These are phyloP conservation scores for Gracilinanus agilis DNA, from an alignment of 2,113 vertebrate species.

Conservation along the genomic window DNA sequence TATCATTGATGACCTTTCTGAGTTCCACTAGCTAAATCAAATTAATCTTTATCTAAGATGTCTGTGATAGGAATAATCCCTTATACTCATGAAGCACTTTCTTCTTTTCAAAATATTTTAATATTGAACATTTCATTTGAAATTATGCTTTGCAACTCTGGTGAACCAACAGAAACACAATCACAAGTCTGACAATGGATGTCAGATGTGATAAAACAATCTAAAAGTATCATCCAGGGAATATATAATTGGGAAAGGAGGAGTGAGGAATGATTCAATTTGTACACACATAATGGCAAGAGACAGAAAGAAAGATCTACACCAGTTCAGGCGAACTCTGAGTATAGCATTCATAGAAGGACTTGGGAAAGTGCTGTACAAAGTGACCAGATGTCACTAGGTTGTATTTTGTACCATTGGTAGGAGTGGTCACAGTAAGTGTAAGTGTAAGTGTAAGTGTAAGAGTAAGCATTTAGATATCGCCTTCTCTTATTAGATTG, in stretches of 20 bases:
- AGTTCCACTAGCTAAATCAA: slow-evolving; percentile 41
- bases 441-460: too few species aligned
- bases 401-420: background rate
- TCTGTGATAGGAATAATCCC: background rate
- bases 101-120: slow-evolving; percentile 38
- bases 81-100: background rate
- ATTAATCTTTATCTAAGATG: background rate
- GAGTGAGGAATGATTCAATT: background rate
- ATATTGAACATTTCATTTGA: slow-evolving; percentile 9
- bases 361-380: background rate
- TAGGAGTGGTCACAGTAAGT: background rate
- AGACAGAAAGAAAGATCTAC: background rate
- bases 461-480: too few species aligned
- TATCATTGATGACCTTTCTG: slow-evolving; percentile 22
- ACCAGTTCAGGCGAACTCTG: background rate
- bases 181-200: background rate
- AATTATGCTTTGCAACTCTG: background rate
- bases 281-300: background rate
- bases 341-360: background rate
- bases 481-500: background rate
- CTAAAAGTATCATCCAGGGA: background rate
- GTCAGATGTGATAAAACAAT: background rate
- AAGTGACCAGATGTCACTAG: background rate
- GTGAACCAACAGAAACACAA: background rate
- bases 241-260: background rate